phyloP scores from a whole-genome alignment of 2,113 vertebrate genomes.

The Ptilonorhynchus violaceus region DNA sequence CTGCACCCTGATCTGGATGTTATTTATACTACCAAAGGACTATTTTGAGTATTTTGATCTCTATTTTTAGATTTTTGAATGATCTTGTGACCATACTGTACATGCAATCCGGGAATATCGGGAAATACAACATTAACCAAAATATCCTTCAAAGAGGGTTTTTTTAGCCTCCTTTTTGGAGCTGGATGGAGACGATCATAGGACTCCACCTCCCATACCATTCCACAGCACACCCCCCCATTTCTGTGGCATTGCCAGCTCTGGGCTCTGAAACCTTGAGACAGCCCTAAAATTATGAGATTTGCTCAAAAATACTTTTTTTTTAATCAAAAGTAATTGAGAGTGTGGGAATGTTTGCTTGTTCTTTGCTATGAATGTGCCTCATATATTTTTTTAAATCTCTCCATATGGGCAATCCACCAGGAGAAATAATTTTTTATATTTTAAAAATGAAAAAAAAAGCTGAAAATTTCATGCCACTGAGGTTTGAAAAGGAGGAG shows the following conservation, averaged over 20 bases:
- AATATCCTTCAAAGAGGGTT: neutral
- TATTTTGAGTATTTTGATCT: neutral
- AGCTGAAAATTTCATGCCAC: neutral
- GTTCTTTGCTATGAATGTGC: neutral
- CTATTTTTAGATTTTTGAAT: constrained; percentile 15
- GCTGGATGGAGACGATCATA: accelerated
- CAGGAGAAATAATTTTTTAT: constrained; percentile 17
- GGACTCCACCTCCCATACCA: neutral
- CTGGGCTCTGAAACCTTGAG: neutral
- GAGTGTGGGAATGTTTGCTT: neutral
- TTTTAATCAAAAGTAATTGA: constrained; percentile 29
- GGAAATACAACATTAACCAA: neutral
- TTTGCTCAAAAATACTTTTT: neutral
- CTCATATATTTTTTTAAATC: constrained; percentile 1
- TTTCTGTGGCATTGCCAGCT: neutral
- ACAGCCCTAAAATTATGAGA: neutral
- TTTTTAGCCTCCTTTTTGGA: neutral
- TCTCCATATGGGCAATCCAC: neutral
- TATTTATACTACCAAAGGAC: neutral
- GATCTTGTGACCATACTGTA: neutral
- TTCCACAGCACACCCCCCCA: neutral
- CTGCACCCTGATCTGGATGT: neutral
- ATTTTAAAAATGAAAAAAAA: neutral
- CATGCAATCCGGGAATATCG: neutral
- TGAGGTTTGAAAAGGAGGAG: neutral